Conservation (phyloP, 2,797 vertebrate genomes). For the Silurus lanzhouensis region DNA sequence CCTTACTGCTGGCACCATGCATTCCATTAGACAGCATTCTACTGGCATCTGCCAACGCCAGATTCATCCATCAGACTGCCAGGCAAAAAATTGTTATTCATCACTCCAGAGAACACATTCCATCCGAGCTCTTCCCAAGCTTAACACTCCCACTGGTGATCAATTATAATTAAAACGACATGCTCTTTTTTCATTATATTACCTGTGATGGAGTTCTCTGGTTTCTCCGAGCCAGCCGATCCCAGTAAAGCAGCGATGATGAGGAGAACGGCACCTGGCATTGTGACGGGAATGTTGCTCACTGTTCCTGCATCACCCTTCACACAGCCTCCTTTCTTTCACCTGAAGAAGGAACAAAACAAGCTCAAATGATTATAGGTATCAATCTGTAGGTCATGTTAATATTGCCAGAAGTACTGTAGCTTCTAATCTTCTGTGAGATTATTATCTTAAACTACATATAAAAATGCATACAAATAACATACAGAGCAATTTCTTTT, state of each 20-base stretch:
- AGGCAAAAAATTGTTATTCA: background rate
- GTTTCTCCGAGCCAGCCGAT: conserved; percentile 32
- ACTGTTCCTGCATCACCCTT: conserved; percentile 41
- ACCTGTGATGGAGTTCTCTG: conserved; percentile 39
- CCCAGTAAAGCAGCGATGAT: conserved; percentile 38
- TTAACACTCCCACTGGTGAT: background rate
- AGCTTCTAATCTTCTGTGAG: background rate
- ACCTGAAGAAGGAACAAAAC: conserved; percentile 25
- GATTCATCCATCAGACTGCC: background rate
- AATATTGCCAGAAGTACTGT: background rate
- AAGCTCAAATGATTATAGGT: background rate
- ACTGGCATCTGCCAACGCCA: background rate
- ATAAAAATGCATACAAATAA: background rate
- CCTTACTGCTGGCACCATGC: background rate
- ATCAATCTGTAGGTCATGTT: background rate
- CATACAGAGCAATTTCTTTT: background rate
- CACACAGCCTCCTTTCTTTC: background rate
- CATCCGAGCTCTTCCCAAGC: background rate
- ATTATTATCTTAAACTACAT: background rate
- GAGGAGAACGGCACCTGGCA: conserved; percentile 25
- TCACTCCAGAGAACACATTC: background rate
- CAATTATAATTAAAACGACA: too few species aligned
- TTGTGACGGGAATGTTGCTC: conserved; percentile 35
- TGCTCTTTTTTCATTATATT: background rate
- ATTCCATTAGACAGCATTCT: background rate